phyloP scores from a whole-genome alignment of 2,113 vertebrate species.

The Ictalurus furcatus region DNA sequence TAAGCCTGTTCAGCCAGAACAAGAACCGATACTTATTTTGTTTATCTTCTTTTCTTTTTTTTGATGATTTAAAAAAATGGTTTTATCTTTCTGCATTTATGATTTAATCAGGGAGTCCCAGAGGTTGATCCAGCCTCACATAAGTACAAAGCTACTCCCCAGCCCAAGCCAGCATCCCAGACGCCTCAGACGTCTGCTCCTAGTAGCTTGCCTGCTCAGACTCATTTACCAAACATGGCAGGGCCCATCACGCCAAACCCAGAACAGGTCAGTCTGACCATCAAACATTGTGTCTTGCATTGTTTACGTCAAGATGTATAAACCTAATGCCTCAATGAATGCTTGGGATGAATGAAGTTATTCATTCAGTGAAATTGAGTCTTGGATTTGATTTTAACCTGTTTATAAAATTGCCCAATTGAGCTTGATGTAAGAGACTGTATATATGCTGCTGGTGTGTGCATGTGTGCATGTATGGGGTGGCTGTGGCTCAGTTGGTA shows the following conservation, averaged over 20 bases:
- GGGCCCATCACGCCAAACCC: conserved; percentile 88
- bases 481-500: no score
- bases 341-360: neutral
- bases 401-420: neutral
- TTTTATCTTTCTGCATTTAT: neutral
- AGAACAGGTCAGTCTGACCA: conserved; percentile 82
- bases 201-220: conserved; percentile 54
- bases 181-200: conserved; percentile 20
- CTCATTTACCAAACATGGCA: conserved; percentile 70
- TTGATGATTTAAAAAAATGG: neutral
- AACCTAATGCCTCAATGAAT: neutral
- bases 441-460: neutral
- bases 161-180: conserved; percentile 54
- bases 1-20: neutral
- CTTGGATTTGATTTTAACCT: neutral
- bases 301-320: neutral
- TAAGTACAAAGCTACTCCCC: conserved; percentile 77
- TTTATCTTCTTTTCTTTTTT: neutral
- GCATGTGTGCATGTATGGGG: no score
- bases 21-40: neutral
- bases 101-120: conserved; percentile 63
- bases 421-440: neutral
- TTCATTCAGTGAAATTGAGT: neutral
- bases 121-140: conserved; percentile 91
- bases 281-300: neutral